phyloP scores from a whole-genome alignment of 2,113 vertebrate species.

The Lipotes vexillifer region DNA sequence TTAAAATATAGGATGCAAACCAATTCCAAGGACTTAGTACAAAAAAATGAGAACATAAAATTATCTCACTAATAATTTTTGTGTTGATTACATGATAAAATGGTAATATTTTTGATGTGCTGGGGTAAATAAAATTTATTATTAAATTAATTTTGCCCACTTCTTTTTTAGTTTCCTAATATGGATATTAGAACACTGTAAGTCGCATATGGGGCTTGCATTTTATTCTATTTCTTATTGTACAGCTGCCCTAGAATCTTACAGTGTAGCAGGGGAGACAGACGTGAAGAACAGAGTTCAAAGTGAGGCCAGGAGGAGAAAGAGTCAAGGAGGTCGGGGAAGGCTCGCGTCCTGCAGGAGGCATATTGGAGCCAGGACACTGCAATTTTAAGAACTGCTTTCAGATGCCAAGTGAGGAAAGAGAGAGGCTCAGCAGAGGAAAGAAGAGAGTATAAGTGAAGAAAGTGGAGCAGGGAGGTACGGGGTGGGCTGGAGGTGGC shows the following conservation, averaged over 20 bases:
- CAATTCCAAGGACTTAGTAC: neutral
- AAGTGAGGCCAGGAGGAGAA: neutral
- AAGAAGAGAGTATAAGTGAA: neutral
- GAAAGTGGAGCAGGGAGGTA: neutral
- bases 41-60: neutral
- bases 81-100: neutral
- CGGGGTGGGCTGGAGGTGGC: neutral
- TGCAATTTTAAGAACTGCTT: neutral
- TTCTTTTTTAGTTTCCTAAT: neutral
- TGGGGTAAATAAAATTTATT: neutral
- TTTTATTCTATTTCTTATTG: neutral
- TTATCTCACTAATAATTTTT: neutral
- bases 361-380: too few relatives aligned
- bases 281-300: neutral
- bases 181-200: neutral
- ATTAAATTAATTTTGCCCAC: neutral
- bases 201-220: accelerated
- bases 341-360: neutral
- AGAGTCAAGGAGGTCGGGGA: neutral
- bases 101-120: neutral
- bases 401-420: neutral
- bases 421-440: neutral
- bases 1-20: neutral
- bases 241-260: neutral
- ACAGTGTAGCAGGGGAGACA: neutral